Percentiles rank a stretch among this genome's conserved stretches.
Conservation (phyloP, 2,888 invertebrate genomes). For the Caenorhabditis sinica region DNA sequence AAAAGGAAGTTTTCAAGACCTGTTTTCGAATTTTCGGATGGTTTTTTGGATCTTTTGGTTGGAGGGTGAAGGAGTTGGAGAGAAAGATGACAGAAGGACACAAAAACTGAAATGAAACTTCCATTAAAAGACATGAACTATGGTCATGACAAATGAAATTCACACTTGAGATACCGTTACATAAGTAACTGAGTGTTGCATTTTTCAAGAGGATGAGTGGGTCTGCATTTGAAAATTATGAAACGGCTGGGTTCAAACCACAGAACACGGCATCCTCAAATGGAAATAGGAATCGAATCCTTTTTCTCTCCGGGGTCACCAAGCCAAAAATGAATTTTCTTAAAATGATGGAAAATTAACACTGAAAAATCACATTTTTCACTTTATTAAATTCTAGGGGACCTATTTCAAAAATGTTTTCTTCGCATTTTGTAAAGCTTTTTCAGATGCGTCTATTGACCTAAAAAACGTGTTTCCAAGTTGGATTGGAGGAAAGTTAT, state of each 20-base stretch:
- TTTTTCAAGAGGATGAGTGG: constrained; percentile 9
- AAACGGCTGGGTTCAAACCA: not conserved
- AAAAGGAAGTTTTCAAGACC: constrained; percentile 22
- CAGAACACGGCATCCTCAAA: not conserved
- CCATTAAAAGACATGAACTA: constrained; percentile 7
- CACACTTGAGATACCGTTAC: constrained; percentile 23
- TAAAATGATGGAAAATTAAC: no score
- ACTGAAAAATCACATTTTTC: no score
- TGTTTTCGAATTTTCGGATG: constrained; percentile 30
- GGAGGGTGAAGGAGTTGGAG: constrained; percentile 1
- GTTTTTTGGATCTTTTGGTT: constrained; percentile 32
- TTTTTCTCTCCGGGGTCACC: no score
- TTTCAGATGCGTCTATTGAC: no score
- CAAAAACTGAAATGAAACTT: constrained; percentile 18
- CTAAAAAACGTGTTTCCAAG: no score
- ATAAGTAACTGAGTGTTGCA: not conserved
- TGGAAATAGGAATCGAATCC: no score
- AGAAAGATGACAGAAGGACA: constrained; percentile 25
- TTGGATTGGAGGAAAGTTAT: no score
- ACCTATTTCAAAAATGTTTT: no score
- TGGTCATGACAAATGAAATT: constrained; percentile 1
- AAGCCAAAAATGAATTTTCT: no score
- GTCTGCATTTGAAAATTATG: not conserved
- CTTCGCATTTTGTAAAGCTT: no score
- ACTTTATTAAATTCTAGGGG: no score